Evolutionary conservation across 2,113 vertebrate species (phyloP), one percentile per base, ranked within the genome.

Genomic region (Syrrhaptes paradoxus): DNA sequence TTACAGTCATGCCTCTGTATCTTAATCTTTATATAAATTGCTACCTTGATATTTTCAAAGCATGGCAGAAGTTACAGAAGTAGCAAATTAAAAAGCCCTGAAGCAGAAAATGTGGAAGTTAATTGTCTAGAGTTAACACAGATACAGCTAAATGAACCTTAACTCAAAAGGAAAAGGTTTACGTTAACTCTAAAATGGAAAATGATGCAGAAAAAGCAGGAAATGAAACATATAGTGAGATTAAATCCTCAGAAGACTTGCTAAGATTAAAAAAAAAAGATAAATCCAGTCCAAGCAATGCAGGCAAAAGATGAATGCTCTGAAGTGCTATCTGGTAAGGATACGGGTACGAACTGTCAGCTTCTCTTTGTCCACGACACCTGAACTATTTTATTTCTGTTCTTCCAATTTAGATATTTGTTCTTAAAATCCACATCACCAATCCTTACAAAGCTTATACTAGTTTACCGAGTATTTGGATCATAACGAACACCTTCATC

Each of bases 21-120:
- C 0, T 86, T 70, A 78, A 62, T 17, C 36, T 73, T 55, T 54
- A 13, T 1, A 3, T 7, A 78, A 88, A 26, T 6, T 55, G 38
- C 38, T 34, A 70, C 17, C 29, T 55, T 16, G 20, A 0, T 74
- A 38, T 55, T 84, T 92, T 77, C 63, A 48, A 71, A 86, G 55
- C 55, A 77, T 2, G 6, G 43, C 59, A 84, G 71, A 76, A 95
- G 57, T 65, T 75, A 93, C 17, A 68, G 85, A 74, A 63, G 19
- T 54, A 72, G 80, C 38, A 86, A 92, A 95, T 92, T 81, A 76
- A 81, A 86, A 93, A 89, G n/a, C 77, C 38, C 45, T 81, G 73
- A 78, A 85, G 93, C 93, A 92, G 92, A 61, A 94, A 94, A 87
- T 34, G 19, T 91, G 36, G n/a, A 73, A 80, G 31, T 63, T 95